Base-by-base conservation (phyloP, 2,888 invertebrate species). In the Standfussiana lucernea region DNA sequence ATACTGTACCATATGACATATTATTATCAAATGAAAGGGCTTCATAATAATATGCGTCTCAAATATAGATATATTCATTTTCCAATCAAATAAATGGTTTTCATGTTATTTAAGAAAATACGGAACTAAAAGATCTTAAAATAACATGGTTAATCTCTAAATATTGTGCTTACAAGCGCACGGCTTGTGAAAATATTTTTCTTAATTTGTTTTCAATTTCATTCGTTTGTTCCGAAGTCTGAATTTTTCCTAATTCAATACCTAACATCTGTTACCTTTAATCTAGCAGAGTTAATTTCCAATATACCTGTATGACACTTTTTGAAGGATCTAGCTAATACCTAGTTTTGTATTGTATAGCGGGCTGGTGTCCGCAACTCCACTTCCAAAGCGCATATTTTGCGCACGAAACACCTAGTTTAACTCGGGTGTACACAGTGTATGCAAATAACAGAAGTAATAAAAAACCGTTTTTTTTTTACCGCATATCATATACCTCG, bases 1-100 rank as follows among this genome's bases (percentile, higher is more conserved):
- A n/a, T n/a, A n/a, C 45, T 45, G 45, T 18, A 18, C 45, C 42
- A 18, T 18, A 1, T 18, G 0, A 45, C 18, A 21, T 21, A 47
- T 21, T 2, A n/a, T n/a, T n/a, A n/a, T n/a, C n/a, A 47, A 50
- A n/a, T 50, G 10, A n/a, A 50, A 24, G 24, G 50, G 10, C 10
- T 50, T 50, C n/a, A 50, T 24, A 4, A 10, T 3, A 5, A 0
- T 40, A 4, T 11, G 5, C 1, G 47, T 6, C 47, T 47, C 8
- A 11, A n/a, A 50, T 10, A 24, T 24, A 24, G 8, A 8, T 50
- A 6, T 50, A 0, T 24, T 24, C 10, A 10, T 24, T 50, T 50
- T 0, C n/a, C n/a, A n/a, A n/a, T n/a, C n/a, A 8, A 8, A 0
- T 1, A 4, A n/a, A n/a, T 3, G 11, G 11, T 53, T 53, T n/a